Percentiles rank a stretch among this genome's conserved stretches.
Evolutionary conservation across 1,140 invertebrate genomes (phyloP).

Genomic region (Calosoma granatense): DNA sequence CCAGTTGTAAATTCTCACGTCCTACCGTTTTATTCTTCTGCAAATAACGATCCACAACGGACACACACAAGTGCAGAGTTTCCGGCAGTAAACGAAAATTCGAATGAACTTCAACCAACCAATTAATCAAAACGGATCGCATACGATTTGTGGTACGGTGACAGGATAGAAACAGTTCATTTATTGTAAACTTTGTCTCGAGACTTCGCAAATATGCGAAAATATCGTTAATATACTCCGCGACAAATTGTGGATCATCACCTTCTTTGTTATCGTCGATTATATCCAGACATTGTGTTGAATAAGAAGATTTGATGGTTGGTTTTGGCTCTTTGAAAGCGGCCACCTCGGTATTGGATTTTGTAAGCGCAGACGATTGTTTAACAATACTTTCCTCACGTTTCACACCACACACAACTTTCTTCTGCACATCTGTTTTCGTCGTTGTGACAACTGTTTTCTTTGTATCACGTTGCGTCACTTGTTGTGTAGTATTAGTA

Average conservation of each 20-base stretch:
- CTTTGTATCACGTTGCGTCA: background rate
- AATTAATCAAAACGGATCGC: conserved; percentile 83
- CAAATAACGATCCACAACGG: conserved; percentile 84
- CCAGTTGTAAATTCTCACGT: conserved; percentile 70
- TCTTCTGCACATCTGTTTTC: too few species aligned
- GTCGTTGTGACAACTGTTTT: background rate
- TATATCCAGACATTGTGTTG: conserved; percentile 14
- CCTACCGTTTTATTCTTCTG: conserved; percentile 48
- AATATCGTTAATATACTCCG: conserved; percentile 77
- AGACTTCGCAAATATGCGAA: conserved; percentile 64
- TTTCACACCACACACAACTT: too few species aligned
- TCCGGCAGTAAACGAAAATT: conserved; percentile 84
- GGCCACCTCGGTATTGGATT: background rate
- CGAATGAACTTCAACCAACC: conserved; percentile 86
- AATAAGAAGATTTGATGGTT: too few species aligned
- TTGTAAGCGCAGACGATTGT: background rate
- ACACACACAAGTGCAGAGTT: conserved; percentile 81
- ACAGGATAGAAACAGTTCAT: conserved; percentile 49
- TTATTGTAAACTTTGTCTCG: conserved; percentile 55
- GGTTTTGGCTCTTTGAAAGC: too few species aligned
- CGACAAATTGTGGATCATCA: conserved; percentile 66
- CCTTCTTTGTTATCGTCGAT: conserved; percentile 55
- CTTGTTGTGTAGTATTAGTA: background rate
- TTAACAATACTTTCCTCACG: background rate
- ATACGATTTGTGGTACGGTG: conserved; percentile 69